Evolutionary conservation across 2,888 invertebrate species (phyloP).

Genomic region (Eumacrocentrus americanus): DNA sequence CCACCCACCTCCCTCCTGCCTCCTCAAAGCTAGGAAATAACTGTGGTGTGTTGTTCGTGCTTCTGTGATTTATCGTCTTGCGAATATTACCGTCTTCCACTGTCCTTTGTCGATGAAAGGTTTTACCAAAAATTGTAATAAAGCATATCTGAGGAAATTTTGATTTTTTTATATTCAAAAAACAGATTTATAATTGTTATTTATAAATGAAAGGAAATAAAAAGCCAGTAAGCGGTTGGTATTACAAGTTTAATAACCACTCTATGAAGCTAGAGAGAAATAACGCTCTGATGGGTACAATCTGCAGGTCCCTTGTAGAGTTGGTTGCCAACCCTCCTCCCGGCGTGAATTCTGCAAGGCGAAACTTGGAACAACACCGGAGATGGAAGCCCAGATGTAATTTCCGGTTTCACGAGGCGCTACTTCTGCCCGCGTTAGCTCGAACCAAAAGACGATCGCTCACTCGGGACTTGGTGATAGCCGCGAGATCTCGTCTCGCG

Average conservation of each 20-base stretch:
- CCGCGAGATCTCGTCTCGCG: constrained; percentile 41
- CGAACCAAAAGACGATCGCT: constrained; percentile 57
- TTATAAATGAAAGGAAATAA: not conserved
- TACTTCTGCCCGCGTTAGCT: constrained; percentile 46
- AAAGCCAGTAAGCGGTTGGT: constrained; percentile 3
- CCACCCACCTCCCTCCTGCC: not conserved
- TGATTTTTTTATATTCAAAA: too few relatives aligned
- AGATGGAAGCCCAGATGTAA: constrained; percentile 61
- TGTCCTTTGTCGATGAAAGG: too few relatives aligned
- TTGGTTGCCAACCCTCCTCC: too few relatives aligned
- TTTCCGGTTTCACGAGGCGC: constrained; percentile 53
- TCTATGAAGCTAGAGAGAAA: constrained; percentile 3
- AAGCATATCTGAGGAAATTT: too few relatives aligned
- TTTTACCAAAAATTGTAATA: too few relatives aligned
- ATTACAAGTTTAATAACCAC: constrained; percentile 53
- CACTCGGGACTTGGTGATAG: constrained; percentile 42
- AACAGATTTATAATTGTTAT: too few relatives aligned
- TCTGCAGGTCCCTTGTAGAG: too few relatives aligned
- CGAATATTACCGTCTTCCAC: constrained; percentile 36
- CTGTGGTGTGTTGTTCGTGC: constrained; percentile 32
- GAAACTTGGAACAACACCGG: constrained; percentile 58
- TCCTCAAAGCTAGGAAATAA: too few relatives aligned
- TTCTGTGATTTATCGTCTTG: constrained; percentile 44
- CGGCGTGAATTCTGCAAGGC: constrained; percentile 41
- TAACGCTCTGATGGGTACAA: too few relatives aligned